Evolutionary conservation across 2,888 invertebrate genomes (phyloP).

Genomic region (Mechanitis mazaeus): DNA sequence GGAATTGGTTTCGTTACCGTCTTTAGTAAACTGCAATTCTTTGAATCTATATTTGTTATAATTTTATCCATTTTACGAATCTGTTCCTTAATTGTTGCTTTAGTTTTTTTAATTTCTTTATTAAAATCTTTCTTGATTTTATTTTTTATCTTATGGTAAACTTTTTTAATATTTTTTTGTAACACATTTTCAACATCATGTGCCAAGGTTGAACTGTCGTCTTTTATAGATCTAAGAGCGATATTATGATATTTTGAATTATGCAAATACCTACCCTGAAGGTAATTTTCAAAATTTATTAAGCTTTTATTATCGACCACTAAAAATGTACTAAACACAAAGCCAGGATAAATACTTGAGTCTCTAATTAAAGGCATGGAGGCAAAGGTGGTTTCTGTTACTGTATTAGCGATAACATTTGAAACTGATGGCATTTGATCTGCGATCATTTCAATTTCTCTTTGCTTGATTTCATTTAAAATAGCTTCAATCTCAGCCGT

Average conservation of each 20-base stretch:
- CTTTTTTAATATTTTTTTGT: conserved; percentile 42
- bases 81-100: conserved; percentile 31
- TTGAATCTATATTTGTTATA: conserved; percentile 12
- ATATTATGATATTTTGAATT: conserved; percentile 26
- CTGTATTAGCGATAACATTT: conserved; percentile 41
- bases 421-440: conserved; percentile 39
- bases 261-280: conserved; percentile 14
- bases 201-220: conserved; percentile 37
- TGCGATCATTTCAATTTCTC: conserved; percentile 39
- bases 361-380: conserved; percentile 34
- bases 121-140: conserved; percentile 38
- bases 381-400: conserved; percentile 42
- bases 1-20: neutral
- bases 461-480: conserved; percentile 48
- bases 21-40: conserved; percentile 4
- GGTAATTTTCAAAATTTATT: conserved; percentile 25
- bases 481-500: conserved; percentile 49
- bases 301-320: conserved; percentile 19
- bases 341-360: conserved; percentile 22
- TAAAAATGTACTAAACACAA: conserved; percentile 27
- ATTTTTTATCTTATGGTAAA: conserved; percentile 43
- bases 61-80: conserved; percentile 16
- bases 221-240: conserved; percentile 36
- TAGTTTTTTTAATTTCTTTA: conserved; percentile 35
- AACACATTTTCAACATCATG: conserved; percentile 40